A percentile compares a stretch with the other conserved stretches of the same genome.
phyloP scores from a whole-genome alignment of 1,140 invertebrate genomes.

The Matsumurasca onukii region DNA sequence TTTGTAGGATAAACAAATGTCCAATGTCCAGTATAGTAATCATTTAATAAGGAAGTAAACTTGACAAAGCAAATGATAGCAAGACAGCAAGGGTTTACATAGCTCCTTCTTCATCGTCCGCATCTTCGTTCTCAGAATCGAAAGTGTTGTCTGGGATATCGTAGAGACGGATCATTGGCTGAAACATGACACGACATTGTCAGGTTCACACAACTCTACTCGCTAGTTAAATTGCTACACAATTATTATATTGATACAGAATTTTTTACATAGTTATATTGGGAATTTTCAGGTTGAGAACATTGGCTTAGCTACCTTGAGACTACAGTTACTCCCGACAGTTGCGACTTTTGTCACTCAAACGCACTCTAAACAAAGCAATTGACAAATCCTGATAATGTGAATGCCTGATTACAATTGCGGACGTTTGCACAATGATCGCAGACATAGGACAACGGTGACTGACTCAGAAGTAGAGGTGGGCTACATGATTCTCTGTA shows the following conservation, averaged over 20 bases:
- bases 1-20: too few species aligned
- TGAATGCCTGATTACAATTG: too few species aligned
- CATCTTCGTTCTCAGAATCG: constrained; percentile 94
- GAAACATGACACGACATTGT: constrained; percentile 38
- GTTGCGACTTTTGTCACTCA: background rate
- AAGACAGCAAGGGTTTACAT: too few species aligned
- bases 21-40: too few species aligned
- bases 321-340: background rate
- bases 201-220: background rate
- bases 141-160: constrained; percentile 98
- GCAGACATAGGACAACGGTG: too few species aligned
- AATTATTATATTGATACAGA: background rate
- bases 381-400: too few species aligned
- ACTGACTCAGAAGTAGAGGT: too few species aligned
- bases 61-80: too few species aligned
- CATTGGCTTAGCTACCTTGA: background rate
- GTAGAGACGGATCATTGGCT: constrained; percentile 92
- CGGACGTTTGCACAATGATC: too few species aligned
- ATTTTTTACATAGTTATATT: background rate
- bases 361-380: background rate
- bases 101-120: constrained; percentile 73
- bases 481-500: too few species aligned
- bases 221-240: background rate
- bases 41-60: too few species aligned
- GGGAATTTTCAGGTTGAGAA: background rate